Conservation (phyloP, 2,113 vertebrate genomes). For the Psilopsiagon aymara region DNA sequence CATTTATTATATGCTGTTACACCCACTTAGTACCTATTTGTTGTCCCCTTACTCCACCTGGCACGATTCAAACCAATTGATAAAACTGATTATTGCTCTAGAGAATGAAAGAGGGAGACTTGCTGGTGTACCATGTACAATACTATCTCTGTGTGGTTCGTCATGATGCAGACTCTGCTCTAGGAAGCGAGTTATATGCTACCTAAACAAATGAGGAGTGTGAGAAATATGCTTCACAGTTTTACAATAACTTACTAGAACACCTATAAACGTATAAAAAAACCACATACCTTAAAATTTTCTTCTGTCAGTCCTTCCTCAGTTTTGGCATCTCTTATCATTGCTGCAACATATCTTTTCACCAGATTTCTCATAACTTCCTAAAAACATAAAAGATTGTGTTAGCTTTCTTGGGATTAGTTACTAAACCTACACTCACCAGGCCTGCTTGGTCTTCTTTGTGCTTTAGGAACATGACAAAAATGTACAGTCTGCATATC, state of each 20-base stretch:
- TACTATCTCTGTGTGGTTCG: not conserved
- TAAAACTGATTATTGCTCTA: not conserved
- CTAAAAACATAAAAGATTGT: slow-evolving; percentile 68
- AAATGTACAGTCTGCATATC: not conserved
- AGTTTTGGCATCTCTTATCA: slow-evolving; percentile 96
- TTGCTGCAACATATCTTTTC: slow-evolving; percentile 96
- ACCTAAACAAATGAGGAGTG: not conserved
- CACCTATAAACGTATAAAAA: not conserved
- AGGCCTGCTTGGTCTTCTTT: not conserved
- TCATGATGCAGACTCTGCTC: not conserved
- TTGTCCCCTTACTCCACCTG: not conserved
- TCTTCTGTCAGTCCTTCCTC: slow-evolving; percentile 95
- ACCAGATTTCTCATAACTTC: slow-evolving; percentile 94
- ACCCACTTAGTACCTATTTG: not conserved
- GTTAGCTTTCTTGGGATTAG: not conserved
- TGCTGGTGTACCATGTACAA: not conserved
- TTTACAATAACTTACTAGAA: not conserved
- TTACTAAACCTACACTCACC: not conserved
- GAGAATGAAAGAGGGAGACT: not conserved
- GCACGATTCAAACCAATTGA: not conserved
- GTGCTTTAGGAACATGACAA: not conserved
- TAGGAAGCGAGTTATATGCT: not conserved
- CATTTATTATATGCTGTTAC: not conserved
- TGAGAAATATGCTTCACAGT: not conserved
- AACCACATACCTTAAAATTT: slow-evolving; percentile 90